Conservation (phyloP, 2,888 invertebrate species). For the Noctua fimbriata region DNA sequence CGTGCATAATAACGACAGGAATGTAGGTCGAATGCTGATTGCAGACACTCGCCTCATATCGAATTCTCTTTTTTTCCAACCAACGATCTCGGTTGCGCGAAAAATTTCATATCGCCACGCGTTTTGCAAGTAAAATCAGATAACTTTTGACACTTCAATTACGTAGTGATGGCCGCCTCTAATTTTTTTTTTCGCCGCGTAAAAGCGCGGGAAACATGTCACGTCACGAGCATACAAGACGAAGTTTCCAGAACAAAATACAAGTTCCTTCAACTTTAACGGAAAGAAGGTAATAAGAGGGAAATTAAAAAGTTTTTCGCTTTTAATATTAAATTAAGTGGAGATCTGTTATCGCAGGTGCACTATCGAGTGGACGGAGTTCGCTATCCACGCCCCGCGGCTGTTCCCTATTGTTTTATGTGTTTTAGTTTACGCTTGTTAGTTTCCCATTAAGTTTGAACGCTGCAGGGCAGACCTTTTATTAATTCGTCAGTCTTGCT, state of each 20-base stretch:
- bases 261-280: slow-evolving; percentile 78
- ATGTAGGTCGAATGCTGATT: slow-evolving; percentile 89
- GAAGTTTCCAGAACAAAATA: slow-evolving; percentile 86
- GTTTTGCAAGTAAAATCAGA: slow-evolving; percentile 90
- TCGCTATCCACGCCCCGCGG: slow-evolving; percentile 67
- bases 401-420: slow-evolving; percentile 78
- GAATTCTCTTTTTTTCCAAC: slow-evolving; percentile 89
- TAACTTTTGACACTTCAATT: slow-evolving; percentile 91
- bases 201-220: slow-evolving; percentile 81
- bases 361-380: slow-evolving; percentile 73
- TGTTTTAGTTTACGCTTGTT: slow-evolving; percentile 85
- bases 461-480: slow-evolving; percentile 76
- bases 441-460: slow-evolving; percentile 80
- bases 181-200: slow-evolving; percentile 80
- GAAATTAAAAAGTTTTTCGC: slow-evolving; percentile 85
- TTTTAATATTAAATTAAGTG: slow-evolving; percentile 81
- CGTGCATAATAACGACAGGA: slow-evolving; percentile 81
- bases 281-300: slow-evolving; percentile 80
- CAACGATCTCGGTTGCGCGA: slow-evolving; percentile 85
- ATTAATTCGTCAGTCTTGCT: slow-evolving; percentile 79
- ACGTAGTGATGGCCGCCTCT: slow-evolving; percentile 87
- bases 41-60: slow-evolving; percentile 87
- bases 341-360: slow-evolving; percentile 78
- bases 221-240: slow-evolving; percentile 85
- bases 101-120: slow-evolving; percentile 89